Conservation (phyloP, 2,888 invertebrate species). For the Stenodema calcarata region DNA sequence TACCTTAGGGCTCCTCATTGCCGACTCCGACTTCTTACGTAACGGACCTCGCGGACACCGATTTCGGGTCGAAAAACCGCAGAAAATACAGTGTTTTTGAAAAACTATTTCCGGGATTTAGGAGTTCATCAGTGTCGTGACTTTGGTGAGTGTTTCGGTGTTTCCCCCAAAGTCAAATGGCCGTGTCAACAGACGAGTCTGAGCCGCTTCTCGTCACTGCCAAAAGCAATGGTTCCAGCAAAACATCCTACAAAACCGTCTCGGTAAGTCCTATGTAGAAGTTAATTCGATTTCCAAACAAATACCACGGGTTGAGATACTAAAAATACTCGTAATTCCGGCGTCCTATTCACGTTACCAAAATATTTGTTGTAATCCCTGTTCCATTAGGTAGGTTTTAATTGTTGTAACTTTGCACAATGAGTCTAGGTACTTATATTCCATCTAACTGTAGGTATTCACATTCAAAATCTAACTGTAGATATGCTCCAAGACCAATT, state of each 20-base stretch:
- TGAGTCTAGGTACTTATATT: too few relatives aligned
- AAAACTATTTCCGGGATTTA: neutral
- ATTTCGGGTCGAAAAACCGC: neutral
- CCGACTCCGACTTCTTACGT: slow-evolving; percentile 10
- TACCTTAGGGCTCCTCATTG: neutral
- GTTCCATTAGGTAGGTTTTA: too few relatives aligned
- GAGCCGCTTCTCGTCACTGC: slow-evolving; percentile 49
- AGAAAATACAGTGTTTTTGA: neutral
- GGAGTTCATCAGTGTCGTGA: neutral
- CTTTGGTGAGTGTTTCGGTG: neutral
- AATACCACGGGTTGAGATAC: too few relatives aligned
- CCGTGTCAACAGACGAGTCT: slow-evolving; percentile 31
- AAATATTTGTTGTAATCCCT: too few relatives aligned
- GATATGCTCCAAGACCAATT: too few relatives aligned
- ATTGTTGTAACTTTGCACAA: too few relatives aligned
- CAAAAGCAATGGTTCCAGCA: slow-evolving; percentile 41
- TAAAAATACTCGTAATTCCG: too few relatives aligned
- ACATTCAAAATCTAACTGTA: too few relatives aligned
- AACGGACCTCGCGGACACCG: slow-evolving; percentile 14
- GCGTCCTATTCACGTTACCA: too few relatives aligned
- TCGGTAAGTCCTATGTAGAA: slow-evolving; percentile 14
- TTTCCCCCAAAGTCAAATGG: slow-evolving; percentile 6
- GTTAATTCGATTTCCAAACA: too few relatives aligned
- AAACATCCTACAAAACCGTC: slow-evolving; percentile 43
- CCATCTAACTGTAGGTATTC: too few relatives aligned